Conservation (phyloP, 1,140 invertebrate genomes). For the Diabrotica virgifera region DNA sequence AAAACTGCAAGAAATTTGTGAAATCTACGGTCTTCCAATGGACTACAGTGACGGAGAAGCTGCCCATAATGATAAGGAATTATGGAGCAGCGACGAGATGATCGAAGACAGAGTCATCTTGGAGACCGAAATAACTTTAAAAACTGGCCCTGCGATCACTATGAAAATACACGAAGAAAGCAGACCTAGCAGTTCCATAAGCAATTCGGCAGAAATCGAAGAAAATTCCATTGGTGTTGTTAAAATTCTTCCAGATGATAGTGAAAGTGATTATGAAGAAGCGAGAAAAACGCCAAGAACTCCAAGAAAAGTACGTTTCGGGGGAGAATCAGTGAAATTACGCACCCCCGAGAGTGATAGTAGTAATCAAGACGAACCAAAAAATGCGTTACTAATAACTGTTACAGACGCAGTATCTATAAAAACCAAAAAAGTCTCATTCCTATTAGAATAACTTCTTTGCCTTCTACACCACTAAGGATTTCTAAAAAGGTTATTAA, state of each 20-base stretch:
- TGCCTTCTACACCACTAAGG: slow-evolving; percentile 30
- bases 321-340: slow-evolving; percentile 78
- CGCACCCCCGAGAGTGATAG: slow-evolving; percentile 76
- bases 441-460: slow-evolving; percentile 32
- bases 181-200: slow-evolving; percentile 40
- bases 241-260: slow-evolving; percentile 55
- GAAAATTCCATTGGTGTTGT: slow-evolving; percentile 45
- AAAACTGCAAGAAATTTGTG: slow-evolving; percentile 23
- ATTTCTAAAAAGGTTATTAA: slow-evolving; percentile 9
- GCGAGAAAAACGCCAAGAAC: slow-evolving; percentile 40
- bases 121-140: slow-evolving; percentile 77
- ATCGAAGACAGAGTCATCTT: slow-evolving; percentile 63
- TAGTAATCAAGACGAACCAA: slow-evolving; percentile 50
- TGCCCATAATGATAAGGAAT: slow-evolving; percentile 1
- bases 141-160: slow-evolving; percentile 71
- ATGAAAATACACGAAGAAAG: slow-evolving; percentile 76
- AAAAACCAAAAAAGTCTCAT: slow-evolving; percentile 36
- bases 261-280: slow-evolving; percentile 54
- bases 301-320: slow-evolving; percentile 70
- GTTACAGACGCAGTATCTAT: slow-evolving; percentile 34
- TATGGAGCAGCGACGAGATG: slow-evolving; percentile 8
- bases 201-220: not conserved
- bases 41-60: slow-evolving; percentile 12
- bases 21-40: slow-evolving; percentile 22
- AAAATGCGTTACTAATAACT: slow-evolving; percentile 30